Evolutionary conservation across 2,113 vertebrate genomes (phyloP), one percentile per base, ranked within the genome.

Genomic region (Spea bombifrons): DNA sequence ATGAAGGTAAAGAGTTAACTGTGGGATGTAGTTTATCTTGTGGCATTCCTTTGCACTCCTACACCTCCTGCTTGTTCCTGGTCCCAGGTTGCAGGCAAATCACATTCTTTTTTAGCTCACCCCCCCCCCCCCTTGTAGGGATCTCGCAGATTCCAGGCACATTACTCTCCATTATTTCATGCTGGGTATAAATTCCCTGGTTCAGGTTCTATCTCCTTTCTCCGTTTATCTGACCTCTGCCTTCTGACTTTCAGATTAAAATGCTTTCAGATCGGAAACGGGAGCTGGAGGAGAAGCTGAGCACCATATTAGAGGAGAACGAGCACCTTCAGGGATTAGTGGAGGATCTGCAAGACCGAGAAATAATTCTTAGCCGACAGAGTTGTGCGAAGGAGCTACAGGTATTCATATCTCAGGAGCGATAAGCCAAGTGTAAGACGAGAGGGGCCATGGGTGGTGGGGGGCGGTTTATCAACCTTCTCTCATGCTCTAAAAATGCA

Each of bases 221-320:
- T 46, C 57, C 61, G 45, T 68, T 68, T 47, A 73, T 45, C 12
- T 71, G 12, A 64, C 82, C 73, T 76, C 67, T 4, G 0, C 3
- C 75, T 84, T 70, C 76, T 53, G 68, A 66, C 66, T 83, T 57
- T 30, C 88, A 99, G 97, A 98, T 99, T 89, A 96, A 95, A 88
- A 96, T 97, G 95, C 93, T 99, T 85, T 96, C 96, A 0, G 96
- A 98, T 84, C 92, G 94, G 82, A 98, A 98, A 86, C 89, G 90
- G 82, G 96, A 97, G 86, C 88, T 98, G 84, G 97, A 99, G 82
- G 92, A 87, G n/a, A 93, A 92, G 15, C 91, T 98, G 67, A 92
- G 90, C 5, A 87, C 91, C 78, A 90, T 94, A 84, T 90, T 97
- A 79, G 94, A 98, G 88, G 97, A 99, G 81, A 98, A 99, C 0